Evolutionary conservation across 2,797 vertebrate genomes (phyloP).

Genomic region (Benthosema pterotum): DNA sequence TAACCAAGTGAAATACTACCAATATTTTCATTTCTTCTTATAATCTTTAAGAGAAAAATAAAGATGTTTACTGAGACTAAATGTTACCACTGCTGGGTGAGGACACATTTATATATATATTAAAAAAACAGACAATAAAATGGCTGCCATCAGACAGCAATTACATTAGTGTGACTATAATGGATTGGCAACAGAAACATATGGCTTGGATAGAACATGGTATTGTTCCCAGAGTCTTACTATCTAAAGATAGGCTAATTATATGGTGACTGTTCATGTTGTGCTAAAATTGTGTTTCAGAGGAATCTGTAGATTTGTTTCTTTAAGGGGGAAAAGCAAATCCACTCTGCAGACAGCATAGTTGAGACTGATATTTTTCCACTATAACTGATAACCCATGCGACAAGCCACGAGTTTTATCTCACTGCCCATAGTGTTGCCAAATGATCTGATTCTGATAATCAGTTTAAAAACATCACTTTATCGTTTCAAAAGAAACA

Average conservation of each 20-base stretch:
- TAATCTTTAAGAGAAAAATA: conserved; percentile 9
- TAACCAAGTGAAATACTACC: conserved; percentile 12
- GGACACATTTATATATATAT: conserved; percentile 49
- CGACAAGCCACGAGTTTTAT: neutral
- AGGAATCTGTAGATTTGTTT: conserved; percentile 12
- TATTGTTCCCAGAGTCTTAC: conserved; percentile 23
- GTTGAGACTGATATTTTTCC: neutral
- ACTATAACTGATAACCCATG: neutral
- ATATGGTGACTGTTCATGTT: conserved; percentile 23
- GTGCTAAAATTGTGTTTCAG: neutral
- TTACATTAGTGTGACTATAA: conserved; percentile 60
- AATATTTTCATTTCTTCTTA: neutral
- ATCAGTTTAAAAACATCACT: neutral
- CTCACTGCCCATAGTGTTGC: conserved; percentile 28
- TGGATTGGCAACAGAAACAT: conserved; percentile 35
- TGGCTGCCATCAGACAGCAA: conserved; percentile 78
- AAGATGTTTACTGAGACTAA: conserved; percentile 12
- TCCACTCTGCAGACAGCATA: too few relatives aligned
- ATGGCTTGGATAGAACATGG: conserved; percentile 23
- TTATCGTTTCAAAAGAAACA: conserved; percentile 26
- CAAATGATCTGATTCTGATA: conserved; percentile 45
- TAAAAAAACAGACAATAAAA: conserved; percentile 73
- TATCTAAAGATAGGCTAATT: too few relatives aligned
- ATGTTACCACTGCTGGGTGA: conserved; percentile 34
- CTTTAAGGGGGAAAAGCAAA: too few relatives aligned